A percentile compares a stretch with the other conserved stretches of the same genome.
Evolutionary conservation across 1,140 invertebrate genomes (phyloP).

Genomic region (Parapsyche elsis): DNA sequence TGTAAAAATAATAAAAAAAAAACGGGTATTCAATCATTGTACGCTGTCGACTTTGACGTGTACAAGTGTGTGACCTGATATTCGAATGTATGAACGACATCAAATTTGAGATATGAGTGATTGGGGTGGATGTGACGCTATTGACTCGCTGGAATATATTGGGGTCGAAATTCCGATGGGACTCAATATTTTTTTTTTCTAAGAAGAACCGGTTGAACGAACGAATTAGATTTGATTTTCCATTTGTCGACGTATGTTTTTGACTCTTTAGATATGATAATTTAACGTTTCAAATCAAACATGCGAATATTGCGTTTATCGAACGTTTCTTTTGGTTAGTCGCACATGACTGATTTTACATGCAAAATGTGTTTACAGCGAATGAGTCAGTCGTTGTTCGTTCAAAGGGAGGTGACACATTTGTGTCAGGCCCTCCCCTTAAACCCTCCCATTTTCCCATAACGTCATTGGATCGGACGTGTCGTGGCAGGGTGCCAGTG

Average conservation of each 20-base stretch:
- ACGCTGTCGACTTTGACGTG: neutral
- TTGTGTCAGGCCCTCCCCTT: neutral
- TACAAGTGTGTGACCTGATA: neutral
- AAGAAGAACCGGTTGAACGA: too few species aligned
- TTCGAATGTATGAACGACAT: neutral
- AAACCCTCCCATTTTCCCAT: neutral
- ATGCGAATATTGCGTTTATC: neutral
- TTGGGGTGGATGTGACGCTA: neutral
- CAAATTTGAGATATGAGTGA: slow-evolving; percentile 1
- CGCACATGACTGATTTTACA: neutral
- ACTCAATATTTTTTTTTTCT: too few species aligned
- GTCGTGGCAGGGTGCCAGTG: slow-evolving; percentile 32
- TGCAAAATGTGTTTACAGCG: slow-evolving; percentile 21
- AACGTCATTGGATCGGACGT: neutral
- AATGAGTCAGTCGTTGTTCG: neutral
- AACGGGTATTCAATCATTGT: slow-evolving; percentile 3
- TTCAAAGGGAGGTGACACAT: slow-evolving; percentile 15
- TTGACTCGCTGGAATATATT: too few species aligned
- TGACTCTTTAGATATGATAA: neutral
- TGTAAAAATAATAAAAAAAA: neutral
- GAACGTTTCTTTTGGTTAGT: too few species aligned
- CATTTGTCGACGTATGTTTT: too few species aligned
- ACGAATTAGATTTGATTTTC: too few species aligned
- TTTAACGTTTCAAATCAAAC: neutral
- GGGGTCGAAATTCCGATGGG: too few species aligned